Conservation (phyloP, 2,797 vertebrate species). For the Schizothorax lantsangensis region DNA sequence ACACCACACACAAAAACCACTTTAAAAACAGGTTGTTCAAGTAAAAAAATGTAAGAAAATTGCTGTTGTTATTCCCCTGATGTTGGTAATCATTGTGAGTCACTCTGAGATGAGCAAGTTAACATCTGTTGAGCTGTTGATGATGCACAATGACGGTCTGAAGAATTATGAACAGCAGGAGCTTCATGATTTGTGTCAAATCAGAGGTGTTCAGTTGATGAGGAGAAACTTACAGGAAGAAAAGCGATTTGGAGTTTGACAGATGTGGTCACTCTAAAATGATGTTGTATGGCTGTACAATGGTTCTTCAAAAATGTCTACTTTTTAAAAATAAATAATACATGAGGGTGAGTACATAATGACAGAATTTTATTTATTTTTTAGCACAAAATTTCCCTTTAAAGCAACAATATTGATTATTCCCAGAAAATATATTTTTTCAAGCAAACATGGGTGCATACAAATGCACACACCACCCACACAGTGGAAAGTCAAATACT, state of each 20-base stretch:
- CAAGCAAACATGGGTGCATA: background rate
- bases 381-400: background rate
- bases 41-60: background rate
- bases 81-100: conserved; percentile 4
- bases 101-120: background rate
- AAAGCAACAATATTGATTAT: background rate
- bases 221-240: background rate
- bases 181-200: background rate
- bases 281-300: background rate
- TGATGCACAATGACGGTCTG: background rate
- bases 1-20: background rate
- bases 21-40: conserved; percentile 10
- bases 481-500: background rate
- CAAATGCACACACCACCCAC: background rate
- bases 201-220: background rate
- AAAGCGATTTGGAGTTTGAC: background rate
- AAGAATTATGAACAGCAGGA: conserved; percentile 14
- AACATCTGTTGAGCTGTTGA: conserved; percentile 6
- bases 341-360: background rate
- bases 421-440: background rate
- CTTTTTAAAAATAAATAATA: background rate
- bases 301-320: background rate
- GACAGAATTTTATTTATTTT: too few relatives aligned
- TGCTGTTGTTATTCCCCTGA: background rate
- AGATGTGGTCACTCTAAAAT: background rate